Percentiles rank a stretch among this genome's conserved stretches.
phyloP scores from a whole-genome alignment of 2,113 vertebrate species.

The Gobiocypris rarus region DNA sequence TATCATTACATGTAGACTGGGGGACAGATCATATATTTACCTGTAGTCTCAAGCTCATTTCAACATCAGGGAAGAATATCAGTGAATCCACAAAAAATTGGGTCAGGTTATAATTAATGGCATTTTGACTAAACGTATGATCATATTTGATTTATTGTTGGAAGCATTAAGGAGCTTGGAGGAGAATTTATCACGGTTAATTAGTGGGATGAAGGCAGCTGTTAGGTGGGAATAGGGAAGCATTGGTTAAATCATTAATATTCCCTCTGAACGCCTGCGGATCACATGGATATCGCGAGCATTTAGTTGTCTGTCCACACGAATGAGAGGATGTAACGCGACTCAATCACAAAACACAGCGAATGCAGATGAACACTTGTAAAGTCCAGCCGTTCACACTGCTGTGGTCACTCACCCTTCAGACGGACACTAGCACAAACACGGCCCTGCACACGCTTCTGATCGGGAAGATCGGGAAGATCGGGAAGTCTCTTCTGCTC shows the following conservation, averaged over 20 bases:
- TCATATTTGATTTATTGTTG: conserved; percentile 16
- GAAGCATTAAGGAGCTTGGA: conserved; percentile 6
- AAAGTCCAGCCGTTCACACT: no score
- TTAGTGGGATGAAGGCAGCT: conserved; percentile 44
- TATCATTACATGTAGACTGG: no score
- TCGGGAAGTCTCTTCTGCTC: no score
- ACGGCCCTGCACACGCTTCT: no score
- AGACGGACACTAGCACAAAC: no score
- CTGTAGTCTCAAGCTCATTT: background rate
- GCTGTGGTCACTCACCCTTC: no score
- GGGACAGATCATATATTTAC: background rate
- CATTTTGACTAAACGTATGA: conserved; percentile 17
- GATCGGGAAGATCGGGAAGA: no score
- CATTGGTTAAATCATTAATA: conserved; percentile 17
- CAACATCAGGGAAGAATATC: background rate
- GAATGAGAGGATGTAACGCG: no score
- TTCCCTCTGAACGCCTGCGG: background rate
- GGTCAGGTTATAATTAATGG: conserved; percentile 48
- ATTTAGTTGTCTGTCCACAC: background rate
- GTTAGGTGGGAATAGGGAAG: conserved; percentile 31
- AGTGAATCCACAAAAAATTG: conserved; percentile 47
- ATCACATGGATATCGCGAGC: background rate
- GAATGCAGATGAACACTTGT: no score
- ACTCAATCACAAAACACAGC: no score
- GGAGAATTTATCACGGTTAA: conserved; percentile 33